Conservation (phyloP, 2,888 invertebrate species). For the Boloria selene region DNA sequence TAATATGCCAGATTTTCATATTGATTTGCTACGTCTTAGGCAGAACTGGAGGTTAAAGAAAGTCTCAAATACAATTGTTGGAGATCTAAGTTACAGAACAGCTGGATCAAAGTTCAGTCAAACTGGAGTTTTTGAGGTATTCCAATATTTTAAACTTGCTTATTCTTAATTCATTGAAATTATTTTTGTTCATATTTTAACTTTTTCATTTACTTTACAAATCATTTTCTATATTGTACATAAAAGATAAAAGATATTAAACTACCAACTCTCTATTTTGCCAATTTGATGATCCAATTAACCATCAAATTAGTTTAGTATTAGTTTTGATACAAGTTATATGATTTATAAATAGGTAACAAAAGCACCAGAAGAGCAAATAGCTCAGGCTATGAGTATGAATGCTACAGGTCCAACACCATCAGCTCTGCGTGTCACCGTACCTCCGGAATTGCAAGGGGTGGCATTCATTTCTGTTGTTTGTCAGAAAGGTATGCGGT, state of each 20-base stretch:
- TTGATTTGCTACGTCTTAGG: conserved; percentile 92
- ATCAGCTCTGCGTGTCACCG: conserved; percentile 93
- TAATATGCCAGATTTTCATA: conserved; percentile 94
- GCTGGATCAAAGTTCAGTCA: conserved; percentile 97
- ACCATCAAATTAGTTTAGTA: no score
- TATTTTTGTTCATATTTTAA: no score
- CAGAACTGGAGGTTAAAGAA: conserved; percentile 99
- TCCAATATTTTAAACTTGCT: neutral
- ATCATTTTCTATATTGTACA: no score
- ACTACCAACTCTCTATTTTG: no score
- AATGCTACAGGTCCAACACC: conserved; percentile 76
- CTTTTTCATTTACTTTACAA: no score
- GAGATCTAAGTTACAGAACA: conserved; percentile 97
- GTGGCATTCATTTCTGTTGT: conserved; percentile 97
- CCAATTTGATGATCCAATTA: no score
- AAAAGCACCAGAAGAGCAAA: conserved; percentile 92
- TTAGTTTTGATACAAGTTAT: no score
- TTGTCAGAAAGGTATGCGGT: conserved; percentile 90
- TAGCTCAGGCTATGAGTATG: conserved; percentile 69
- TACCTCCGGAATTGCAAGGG: conserved; percentile 97
- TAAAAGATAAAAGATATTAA: no score
- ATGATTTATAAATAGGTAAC: conserved; percentile 73
- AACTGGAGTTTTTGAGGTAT: conserved; percentile 96
- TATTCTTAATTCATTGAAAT: no score
- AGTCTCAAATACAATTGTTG: conserved; percentile 96